Percentiles rank a stretch among this genome's conserved stretches.
These are phyloP conservation scores for Blastobasis lacticolella DNA, from an alignment of 2,888 invertebrate species.

Conservation along the genomic window DNA sequence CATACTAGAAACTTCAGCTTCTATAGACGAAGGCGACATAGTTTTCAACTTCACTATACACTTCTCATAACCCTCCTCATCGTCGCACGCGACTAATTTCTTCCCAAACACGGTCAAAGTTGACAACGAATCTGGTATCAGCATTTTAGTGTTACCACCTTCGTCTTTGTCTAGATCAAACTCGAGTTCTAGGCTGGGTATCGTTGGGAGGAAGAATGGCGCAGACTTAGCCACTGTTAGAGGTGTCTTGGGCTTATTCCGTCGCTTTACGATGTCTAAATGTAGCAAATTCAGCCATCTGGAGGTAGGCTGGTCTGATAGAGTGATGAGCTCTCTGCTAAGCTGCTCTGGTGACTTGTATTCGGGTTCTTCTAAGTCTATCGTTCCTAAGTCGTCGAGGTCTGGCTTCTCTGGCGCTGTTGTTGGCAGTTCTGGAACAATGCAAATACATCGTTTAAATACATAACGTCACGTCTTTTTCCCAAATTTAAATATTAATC, in stretches of 20 bases:
- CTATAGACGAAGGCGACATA: constrained; percentile 88
- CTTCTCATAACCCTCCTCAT: constrained; percentile 64
- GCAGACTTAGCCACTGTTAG: constrained; percentile 89
- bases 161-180: constrained; percentile 80
- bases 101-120: constrained; percentile 82
- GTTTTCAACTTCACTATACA: constrained; percentile 78
- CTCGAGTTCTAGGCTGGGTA: constrained; percentile 85
- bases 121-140: constrained; percentile 73
- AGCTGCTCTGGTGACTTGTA: constrained; percentile 86
- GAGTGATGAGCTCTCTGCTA: constrained; percentile 83
- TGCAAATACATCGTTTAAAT: not conserved
- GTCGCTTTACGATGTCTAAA: constrained; percentile 87
- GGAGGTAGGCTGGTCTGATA: constrained; percentile 88
- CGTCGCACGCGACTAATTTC: constrained; percentile 67
- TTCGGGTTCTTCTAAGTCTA: constrained; percentile 67
- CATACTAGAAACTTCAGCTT: constrained; percentile 89
- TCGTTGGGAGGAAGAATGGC: constrained; percentile 96
- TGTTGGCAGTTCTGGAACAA: constrained; percentile 48
- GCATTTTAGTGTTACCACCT: constrained; percentile 61
- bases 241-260: constrained; percentile 92
- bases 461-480: too few species aligned
- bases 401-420: constrained; percentile 63
- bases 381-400: constrained; percentile 52
- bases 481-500: too few species aligned
- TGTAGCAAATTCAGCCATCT: constrained; percentile 94